A percentile compares a stretch with the other conserved stretches of the same genome.
Evolutionary conservation across 2,113 vertebrate species (phyloP).

Genomic region (Boulengeromyrus knoepffleri): DNA sequence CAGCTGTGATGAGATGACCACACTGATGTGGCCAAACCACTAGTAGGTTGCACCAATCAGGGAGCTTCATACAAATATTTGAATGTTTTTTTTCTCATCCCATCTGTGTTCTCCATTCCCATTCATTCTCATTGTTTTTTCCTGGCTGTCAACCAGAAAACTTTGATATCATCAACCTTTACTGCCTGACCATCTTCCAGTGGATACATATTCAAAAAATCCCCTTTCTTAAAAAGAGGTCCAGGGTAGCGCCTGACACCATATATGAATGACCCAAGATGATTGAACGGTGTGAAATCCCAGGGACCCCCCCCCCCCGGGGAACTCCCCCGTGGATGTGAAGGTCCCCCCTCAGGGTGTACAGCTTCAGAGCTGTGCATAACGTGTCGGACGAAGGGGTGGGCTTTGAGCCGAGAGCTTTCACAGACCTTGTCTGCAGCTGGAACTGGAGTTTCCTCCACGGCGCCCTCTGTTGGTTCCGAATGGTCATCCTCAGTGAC

Average conservation of each 20-base stretch:
- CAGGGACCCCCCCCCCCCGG: background rate
- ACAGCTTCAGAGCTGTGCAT: background rate
- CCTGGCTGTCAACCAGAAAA: background rate
- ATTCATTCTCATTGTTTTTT: background rate
- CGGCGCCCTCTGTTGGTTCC: background rate
- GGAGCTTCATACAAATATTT: background rate
- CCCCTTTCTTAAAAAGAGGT: background rate
- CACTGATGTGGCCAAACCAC: background rate
- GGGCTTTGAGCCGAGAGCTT: background rate
- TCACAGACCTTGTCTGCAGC: slow-evolving; percentile 5
- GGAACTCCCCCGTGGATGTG: background rate
- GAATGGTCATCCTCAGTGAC: slow-evolving; percentile 7
- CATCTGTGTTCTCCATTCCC: background rate
- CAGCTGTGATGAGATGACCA: background rate
- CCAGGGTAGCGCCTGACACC: background rate
- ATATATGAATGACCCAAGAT: background rate
- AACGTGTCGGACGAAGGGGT: background rate
- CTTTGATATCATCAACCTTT: background rate
- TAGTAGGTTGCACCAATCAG: background rate
- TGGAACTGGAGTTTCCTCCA: background rate
- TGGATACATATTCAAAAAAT: background rate
- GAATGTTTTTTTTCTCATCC: background rate
- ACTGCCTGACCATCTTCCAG: background rate
- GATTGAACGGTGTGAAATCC: background rate
- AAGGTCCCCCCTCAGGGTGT: background rate